Evolutionary conservation across 2,797 vertebrate genomes (phyloP), one percentile per base, ranked within the genome.

Genomic region (Dipus sagitta): DNA sequence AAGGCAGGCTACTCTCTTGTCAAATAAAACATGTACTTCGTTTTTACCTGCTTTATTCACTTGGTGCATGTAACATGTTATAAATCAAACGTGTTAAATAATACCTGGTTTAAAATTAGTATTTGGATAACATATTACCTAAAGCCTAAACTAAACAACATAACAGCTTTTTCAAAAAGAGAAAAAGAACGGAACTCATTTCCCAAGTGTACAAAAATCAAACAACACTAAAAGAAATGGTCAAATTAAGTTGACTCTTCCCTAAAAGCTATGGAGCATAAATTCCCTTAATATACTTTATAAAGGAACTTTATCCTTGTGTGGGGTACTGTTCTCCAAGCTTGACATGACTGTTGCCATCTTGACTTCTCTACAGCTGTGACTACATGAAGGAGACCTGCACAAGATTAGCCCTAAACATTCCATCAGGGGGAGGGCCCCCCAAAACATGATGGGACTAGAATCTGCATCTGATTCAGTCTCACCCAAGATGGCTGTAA

Each of bases 71-170:
- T 82, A 92, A 76, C 23, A 4, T 88, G 21, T 83, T 85, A 86
- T 86, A 94, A 96, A 95, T 96, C 82, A 97, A 94, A 80, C 80
- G 75, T 82, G 92, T 86, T 92, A 95, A 90, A 67, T 72, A 93
- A 79, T 86, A 75, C n/a, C 86, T 91, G 89, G 42, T 80, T 93
- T 96, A 86, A 91, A 96, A 85, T 94, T 93, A 93, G 82, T 88
- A 86, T 95, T 95, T 47, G 58, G 82, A 74, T 88, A 81, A 94
- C 67, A 87, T 90, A 86, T 88, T 84, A 86, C 72, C 67, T 64
- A 72, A 90, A 47, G 23, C 62, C 78, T 90, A 94, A 96, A 95
- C 71, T 74, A 94, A 96, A 86, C 34, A 93, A 91, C 17, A 84
- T 64, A 89, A 67, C 86, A 60, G 75, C 13, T 85, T 92, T 70